These are phyloP conservation scores for Malurus alboscapulatus DNA, from an alignment of 2,113 vertebrate species.

Conservation along the genomic window DNA sequence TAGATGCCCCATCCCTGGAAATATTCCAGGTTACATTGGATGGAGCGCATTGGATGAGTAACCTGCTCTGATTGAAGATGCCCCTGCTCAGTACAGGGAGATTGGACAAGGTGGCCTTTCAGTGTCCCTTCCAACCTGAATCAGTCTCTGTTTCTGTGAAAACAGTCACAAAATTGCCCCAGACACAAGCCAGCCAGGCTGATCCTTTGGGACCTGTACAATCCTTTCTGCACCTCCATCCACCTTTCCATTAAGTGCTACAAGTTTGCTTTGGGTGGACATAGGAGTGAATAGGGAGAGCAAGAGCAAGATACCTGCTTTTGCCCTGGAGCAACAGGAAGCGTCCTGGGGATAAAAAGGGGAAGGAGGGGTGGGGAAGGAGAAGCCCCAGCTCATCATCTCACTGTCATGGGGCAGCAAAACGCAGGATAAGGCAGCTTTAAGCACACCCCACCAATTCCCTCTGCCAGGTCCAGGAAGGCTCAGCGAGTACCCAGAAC, in stretches of 20 bases:
- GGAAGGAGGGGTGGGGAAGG: neutral
- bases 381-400: neutral
- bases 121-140: neutral
- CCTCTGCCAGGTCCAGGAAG: neutral
- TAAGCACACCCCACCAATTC: neutral
- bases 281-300: neutral
- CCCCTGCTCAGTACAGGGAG: neutral
- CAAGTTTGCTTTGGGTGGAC: neutral
- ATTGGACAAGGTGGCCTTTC: neutral
- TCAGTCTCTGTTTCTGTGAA: neutral
- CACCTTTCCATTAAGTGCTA: neutral
- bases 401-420: neutral
- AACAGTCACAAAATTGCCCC: neutral
- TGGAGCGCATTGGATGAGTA: neutral
- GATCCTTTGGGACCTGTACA: accelerated
- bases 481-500: neutral
- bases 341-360: neutral
- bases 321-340: neutral
- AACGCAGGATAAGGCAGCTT: neutral
- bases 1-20: neutral
- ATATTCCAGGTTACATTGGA: neutral
- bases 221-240: neutral
- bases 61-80: neutral
- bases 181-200: neutral
- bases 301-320: neutral